Evolutionary conservation across 2,888 invertebrate species (phyloP), one percentile per base, ranked within the genome.

Genomic region (Ennomos fuscantarius): DNA sequence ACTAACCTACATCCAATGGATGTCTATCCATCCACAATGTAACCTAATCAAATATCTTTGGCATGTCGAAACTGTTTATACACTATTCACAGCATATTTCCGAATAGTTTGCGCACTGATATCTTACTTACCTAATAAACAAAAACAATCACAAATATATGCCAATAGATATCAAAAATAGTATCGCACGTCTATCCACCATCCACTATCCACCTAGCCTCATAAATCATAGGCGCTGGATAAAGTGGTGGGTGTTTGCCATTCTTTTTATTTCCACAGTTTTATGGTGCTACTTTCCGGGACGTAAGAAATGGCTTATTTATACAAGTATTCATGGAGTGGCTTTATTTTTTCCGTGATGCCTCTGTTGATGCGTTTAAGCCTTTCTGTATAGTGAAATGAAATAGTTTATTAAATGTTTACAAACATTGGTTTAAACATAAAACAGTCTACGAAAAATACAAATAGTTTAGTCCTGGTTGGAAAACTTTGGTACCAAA

Each of bases 301-400:
- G 77, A 77, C 78, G 78, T 84, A 82, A 84, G 77, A 66, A 81
- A 89, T 87, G 84, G 84, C 77, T 84, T 89, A 86, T 88, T 89
- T 89, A 89, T 88, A 85, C 85, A 85, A 82, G 79, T 82, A 86
- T 87, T 86, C 84, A 83, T 83, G 73, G 77, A 72, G 69, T 66
- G 69, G 74, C 73, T 81, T 80, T 81, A 82, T 81, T 77, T 70
- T 68, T 70, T 70, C 70, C 65, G 56, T 65, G 64, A 69, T 71
- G 72, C 67, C 74, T 52, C 48, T 57, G 50, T 47, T 54, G 48
- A 60, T 47, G 49, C 50, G 45, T 11, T 55, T 53, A 53, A 59
- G 48, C 49, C 53, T 49, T 59, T 59, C 40, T 48, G 33, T 34
- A 32, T 57, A 51, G n/a, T n/a, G n/a, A n/a, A n/a, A n/a, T n/a